Base-by-base conservation (phyloP, 2,888 invertebrate genomes). In the Leptopilina myrica region DNA sequence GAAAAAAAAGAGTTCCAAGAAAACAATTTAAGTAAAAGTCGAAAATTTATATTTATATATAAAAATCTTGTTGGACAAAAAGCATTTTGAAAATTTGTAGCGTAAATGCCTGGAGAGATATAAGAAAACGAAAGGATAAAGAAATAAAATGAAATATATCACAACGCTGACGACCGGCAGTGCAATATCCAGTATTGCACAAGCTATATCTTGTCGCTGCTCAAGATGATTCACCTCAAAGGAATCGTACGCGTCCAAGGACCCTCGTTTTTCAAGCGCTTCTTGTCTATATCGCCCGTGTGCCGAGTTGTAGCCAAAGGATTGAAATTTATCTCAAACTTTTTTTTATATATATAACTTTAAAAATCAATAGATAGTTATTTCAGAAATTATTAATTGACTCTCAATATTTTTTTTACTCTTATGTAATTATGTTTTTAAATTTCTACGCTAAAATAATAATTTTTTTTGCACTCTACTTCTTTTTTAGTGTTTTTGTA, bases 221-320 rank as follows among this genome's bases (percentile, higher is more conserved):
- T 69, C 53, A 53, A 53, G 69, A 33, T 46, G 53, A 69, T 69
- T 69, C 33, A 26, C 49, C 69, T 69, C 53, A 53, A 69, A 69
- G 33, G 26, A 53, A 53, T 69, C 33, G 7, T 69, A 53, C 69
- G 53, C 26, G 49, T 53, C 69, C 53, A 69, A 69, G 69, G 69
- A 69, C 69, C 26, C 53, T 69, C 69, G 53, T 69, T 14, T 53
- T 26, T 69, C 69, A n/a, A 69, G 33, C 26, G 14, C 26, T 33
- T 53, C n/a, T 26, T 40, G 26, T 33, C 14, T 40, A 65, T 65
- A 9, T 49, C 49, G n/a, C 40, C 33, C 33, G 33, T 33, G 33
- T 53, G 26, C 20, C 53, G 4, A 49, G 26, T 49, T 14, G 20
- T 11, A 49, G 12, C 49, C 33, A 12, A 8, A 20, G 53, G 14